Percentiles rank a stretch among this genome's conserved stretches.
Evolutionary conservation across 2,113 vertebrate species (phyloP).

Genomic region (Hippoglossus stenolepis): DNA sequence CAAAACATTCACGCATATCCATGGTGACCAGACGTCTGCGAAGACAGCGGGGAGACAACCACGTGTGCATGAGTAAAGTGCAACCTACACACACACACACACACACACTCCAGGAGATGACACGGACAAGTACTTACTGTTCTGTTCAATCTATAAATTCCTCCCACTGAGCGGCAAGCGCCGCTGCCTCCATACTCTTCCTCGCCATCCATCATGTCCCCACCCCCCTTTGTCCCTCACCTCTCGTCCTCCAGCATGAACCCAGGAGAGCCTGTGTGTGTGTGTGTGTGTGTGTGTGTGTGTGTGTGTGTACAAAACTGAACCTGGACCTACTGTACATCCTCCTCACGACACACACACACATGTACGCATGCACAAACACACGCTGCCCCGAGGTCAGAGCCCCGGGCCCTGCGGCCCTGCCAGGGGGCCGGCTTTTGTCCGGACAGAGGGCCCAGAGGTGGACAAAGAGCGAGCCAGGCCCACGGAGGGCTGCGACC

Average conservation of each 20-base stretch:
- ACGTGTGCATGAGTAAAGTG: neutral
- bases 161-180: conserved; percentile 45
- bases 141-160: conserved; percentile 64
- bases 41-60: conserved; percentile 20
- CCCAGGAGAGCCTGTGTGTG: conserved; percentile 33
- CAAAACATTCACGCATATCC: conserved; percentile 42
- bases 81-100: conserved; percentile 1
- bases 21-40: conserved; percentile 15
- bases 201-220: conserved; percentile 65
- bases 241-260: conserved; percentile 54
- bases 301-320: conserved; percentile 9
- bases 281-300: conserved; percentile 24
- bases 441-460: conserved; percentile 34
- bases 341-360: neutral
- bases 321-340: neutral
- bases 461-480: conserved; percentile 59
- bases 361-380: neutral
- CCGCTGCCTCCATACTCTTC: conserved; percentile 11
- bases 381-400: conserved; percentile 40
- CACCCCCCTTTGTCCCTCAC: conserved; percentile 53
- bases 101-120: conserved; percentile 35
- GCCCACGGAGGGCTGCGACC: conserved; percentile 51
- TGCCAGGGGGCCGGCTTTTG: conserved; percentile 55
- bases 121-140: conserved; percentile 53
- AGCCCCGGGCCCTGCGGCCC: conserved; percentile 39